Percentiles rank a stretch among this genome's conserved stretches.
These are phyloP conservation scores for Sympetrum striolatum DNA, from an alignment of 2,888 invertebrate species.

Conservation along the genomic window DNA sequence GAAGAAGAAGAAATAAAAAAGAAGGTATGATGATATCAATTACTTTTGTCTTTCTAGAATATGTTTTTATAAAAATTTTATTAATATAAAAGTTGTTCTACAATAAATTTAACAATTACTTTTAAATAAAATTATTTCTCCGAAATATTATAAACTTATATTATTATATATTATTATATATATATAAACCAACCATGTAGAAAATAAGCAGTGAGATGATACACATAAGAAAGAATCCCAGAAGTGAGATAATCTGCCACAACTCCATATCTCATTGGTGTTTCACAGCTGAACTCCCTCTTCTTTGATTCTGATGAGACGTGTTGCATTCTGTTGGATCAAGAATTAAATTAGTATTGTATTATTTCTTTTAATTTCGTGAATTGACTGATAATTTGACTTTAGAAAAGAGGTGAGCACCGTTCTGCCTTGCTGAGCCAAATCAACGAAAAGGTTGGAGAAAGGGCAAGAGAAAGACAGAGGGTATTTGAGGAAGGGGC, in stretches of 20 bases:
- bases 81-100: no score
- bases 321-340: no score
- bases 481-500: constrained; percentile 72
- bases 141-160: not conserved
- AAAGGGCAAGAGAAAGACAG: constrained; percentile 68
- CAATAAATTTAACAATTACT: not conserved
- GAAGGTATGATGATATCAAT: constrained; percentile 53
- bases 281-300: no score
- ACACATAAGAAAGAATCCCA: no score
- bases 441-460: constrained; percentile 72
- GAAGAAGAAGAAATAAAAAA: constrained; percentile 59
- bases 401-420: constrained; percentile 2
- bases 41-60: no score
- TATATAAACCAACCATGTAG: no score
- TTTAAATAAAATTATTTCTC: not conserved
- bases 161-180: no score
- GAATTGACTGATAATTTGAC: constrained; percentile 61
- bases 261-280: no score
- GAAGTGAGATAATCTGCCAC: no score
- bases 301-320: no score
- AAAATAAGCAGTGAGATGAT: no score
- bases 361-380: not conserved
- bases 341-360: not conserved
- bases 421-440: constrained; percentile 48
- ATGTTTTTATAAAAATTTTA: not conserved